Conservation (phyloP, 2,888 invertebrate species). For the Chalcosyrphus nemorum region DNA sequence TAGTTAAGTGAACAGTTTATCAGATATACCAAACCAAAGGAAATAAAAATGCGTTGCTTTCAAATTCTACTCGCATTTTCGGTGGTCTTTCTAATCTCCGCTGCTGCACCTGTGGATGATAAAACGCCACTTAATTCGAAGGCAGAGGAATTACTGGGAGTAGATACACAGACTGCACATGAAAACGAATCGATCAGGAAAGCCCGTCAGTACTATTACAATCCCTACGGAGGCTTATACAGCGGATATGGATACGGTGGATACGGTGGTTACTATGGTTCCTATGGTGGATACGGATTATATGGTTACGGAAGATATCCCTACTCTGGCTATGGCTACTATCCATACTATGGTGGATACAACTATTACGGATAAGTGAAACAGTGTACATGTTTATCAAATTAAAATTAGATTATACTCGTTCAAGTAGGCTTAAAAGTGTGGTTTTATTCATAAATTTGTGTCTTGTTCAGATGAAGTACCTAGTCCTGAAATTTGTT, state of each 20-base stretch:
- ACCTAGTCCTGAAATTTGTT: too few species aligned
- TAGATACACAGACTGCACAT: constrained; percentile 40
- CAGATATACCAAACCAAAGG: background rate
- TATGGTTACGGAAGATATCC: constrained; percentile 14
- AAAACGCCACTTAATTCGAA: background rate
- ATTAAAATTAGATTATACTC: background rate
- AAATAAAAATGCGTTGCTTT: constrained; percentile 41
- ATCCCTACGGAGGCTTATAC: constrained; percentile 34
- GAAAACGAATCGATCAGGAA: constrained; percentile 46
- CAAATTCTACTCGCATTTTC: constrained; percentile 26
- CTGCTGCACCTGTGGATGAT: constrained; percentile 43
- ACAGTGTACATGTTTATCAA: background rate
- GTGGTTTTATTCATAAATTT: background rate
- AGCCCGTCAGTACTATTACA: constrained; percentile 45
- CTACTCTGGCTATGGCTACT: constrained; percentile 20
- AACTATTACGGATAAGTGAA: constrained; percentile 18
- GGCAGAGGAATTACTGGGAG: constrained; percentile 36
- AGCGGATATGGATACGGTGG: constrained; percentile 32
- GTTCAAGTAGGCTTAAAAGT: background rate
- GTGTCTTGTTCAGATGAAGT: background rate
- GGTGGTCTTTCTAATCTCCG: constrained; percentile 33
- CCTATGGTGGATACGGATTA: constrained; percentile 38
- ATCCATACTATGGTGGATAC: constrained; percentile 3
- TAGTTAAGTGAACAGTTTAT: constrained; percentile 28
- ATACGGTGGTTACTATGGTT: constrained; percentile 38